Evolutionary conservation across 2,888 invertebrate species (phyloP).

Genomic region (Ophioninae sp.): DNA sequence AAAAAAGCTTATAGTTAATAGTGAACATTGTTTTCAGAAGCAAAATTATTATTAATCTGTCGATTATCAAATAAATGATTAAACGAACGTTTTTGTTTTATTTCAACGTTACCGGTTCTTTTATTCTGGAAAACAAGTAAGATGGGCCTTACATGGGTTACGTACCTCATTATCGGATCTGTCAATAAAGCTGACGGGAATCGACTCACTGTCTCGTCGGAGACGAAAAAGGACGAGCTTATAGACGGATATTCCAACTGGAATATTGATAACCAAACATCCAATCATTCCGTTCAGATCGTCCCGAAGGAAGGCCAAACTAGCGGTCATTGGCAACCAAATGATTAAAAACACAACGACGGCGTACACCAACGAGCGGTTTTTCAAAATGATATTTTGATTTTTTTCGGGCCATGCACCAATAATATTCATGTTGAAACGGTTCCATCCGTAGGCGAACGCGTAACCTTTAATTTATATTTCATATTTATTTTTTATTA

Average conservation of each 20-base stretch:
- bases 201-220: constrained; percentile 36
- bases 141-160: too few relatives aligned
- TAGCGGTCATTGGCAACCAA: constrained; percentile 56
- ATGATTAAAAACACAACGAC: constrained; percentile 32
- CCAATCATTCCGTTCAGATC: constrained; percentile 60
- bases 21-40: too few relatives aligned
- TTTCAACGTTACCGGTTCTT: too few relatives aligned
- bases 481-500: neutral
- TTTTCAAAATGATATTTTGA: constrained; percentile 39
- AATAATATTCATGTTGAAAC: constrained; percentile 64
- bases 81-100: too few relatives aligned
- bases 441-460: constrained; percentile 69
- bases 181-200: neutral
- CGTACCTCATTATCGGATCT: too few relatives aligned
- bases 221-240: constrained; percentile 42
- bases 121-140: too few relatives aligned
- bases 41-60: too few relatives aligned
- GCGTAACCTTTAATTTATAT: constrained; percentile 32
- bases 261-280: constrained; percentile 67
- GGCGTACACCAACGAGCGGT: constrained; percentile 41
- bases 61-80: too few relatives aligned
- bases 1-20: too few relatives aligned
- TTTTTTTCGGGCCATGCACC: constrained; percentile 70
- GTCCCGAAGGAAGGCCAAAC: constrained; percentile 45
- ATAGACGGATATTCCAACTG: constrained; percentile 43